Conservation (phyloP, 2,888 invertebrate genomes). For the Atrina japonica region DNA sequence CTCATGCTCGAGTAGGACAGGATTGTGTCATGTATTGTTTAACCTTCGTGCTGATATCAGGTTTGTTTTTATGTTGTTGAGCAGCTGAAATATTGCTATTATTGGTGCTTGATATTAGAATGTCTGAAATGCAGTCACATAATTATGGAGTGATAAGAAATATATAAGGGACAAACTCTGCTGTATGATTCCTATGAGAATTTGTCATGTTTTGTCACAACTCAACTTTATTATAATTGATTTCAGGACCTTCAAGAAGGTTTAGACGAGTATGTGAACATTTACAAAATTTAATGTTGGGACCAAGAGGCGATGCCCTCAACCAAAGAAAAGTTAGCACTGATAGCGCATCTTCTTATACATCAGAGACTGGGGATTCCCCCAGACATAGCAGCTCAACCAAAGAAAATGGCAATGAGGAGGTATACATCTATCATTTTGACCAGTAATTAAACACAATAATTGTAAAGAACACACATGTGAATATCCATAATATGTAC, state of each 20-base stretch:
- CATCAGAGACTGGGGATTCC: conserved; percentile 72
- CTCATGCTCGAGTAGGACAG: conserved; percentile 70
- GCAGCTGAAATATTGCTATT: too few species aligned
- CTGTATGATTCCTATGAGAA: too few species aligned
- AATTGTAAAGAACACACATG: too few species aligned
- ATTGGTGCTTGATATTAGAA: too few species aligned
- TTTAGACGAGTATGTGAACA: conserved; percentile 98
- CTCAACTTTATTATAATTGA: not conserved
- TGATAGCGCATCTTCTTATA: conserved; percentile 77
- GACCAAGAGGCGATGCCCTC: conserved; percentile 73
- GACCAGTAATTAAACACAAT: too few species aligned
- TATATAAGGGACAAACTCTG: too few species aligned
- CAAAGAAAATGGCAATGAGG: conserved; percentile 71
- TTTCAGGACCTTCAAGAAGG: conserved; percentile 93
- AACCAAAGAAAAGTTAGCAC: conserved; percentile 77
- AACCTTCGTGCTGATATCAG: conserved; percentile 95
- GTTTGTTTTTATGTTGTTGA: too few species aligned
- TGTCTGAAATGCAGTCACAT: too few species aligned
- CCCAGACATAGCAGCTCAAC: conserved; percentile 71
- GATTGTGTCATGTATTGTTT: conserved; percentile 88
- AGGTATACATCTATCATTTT: too few species aligned
- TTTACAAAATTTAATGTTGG: conserved; percentile 85
- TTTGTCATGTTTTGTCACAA: too few species aligned
- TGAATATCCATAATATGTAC: too few species aligned
- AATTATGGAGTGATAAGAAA: too few species aligned